These are phyloP conservation scores for Menidia menidia DNA, from an alignment of 2,797 vertebrate species.

Conservation along the genomic window DNA sequence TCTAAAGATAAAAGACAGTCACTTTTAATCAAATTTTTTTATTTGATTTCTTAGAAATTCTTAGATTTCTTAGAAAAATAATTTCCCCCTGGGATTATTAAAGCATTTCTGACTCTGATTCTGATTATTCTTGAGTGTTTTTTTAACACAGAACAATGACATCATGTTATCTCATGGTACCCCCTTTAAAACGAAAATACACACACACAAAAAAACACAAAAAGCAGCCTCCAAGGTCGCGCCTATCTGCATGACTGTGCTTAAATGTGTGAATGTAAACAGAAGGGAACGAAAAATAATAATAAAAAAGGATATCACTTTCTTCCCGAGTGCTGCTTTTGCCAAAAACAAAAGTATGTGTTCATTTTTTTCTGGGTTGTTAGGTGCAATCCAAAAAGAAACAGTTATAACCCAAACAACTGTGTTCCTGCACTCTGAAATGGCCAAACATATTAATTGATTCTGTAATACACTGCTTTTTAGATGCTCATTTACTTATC, in stretches of 20 bases:
- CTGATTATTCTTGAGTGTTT: background rate
- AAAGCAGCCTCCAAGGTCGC: slow-evolving; percentile 53
- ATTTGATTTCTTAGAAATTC: no score
- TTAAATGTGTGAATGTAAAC: slow-evolving; percentile 6
- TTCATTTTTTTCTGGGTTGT: slow-evolving; percentile 73
- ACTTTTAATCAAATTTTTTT: slow-evolving; percentile 24
- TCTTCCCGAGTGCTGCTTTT: slow-evolving; percentile 60
- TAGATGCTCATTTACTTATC: background rate
- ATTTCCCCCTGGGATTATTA: no score
- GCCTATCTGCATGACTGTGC: slow-evolving; percentile 57
- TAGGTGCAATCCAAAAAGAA: slow-evolving; percentile 74
- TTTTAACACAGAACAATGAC: slow-evolving; percentile 31
- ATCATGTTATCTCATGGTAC: slow-evolving; percentile 30
- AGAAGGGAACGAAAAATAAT: slow-evolving; percentile 29
- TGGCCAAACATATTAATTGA: slow-evolving; percentile 17
- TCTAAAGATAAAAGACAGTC: slow-evolving; percentile 74
- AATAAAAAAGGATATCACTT: slow-evolving; percentile 67
- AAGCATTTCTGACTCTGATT: no score
- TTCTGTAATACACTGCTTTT: slow-evolving; percentile 29
- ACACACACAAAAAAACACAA: slow-evolving; percentile 58
- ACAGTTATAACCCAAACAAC: slow-evolving; percentile 58
- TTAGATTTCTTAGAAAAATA: no score
- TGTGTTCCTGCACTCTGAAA: slow-evolving; percentile 41
- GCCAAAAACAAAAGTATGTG: slow-evolving; percentile 67
- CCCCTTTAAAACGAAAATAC: slow-evolving; percentile 47